Evolutionary conservation across 2,888 invertebrate species (phyloP).

Genomic region (Folsomia candida): DNA sequence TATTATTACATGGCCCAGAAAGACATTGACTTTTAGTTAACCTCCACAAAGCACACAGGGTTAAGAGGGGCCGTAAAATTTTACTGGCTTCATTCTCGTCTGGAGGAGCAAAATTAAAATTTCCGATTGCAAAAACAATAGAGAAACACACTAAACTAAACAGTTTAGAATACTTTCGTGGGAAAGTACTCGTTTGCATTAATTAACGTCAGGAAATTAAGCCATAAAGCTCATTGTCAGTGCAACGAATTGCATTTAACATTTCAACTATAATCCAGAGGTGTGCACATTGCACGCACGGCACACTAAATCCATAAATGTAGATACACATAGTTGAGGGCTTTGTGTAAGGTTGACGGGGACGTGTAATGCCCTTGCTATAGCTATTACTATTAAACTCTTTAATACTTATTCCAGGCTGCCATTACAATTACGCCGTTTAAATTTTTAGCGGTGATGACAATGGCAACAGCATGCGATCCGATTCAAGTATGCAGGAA

Average conservation of each 20-base stretch:
- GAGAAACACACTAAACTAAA: neutral
- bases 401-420: too few species aligned
- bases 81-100: too few species aligned
- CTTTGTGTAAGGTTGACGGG: neutral
- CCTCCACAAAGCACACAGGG: too few species aligned
- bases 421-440: neutral
- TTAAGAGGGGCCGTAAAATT: too few species aligned
- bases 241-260: neutral
- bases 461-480: neutral
- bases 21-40: too few species aligned
- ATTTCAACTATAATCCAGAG: neutral
- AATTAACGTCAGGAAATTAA: constrained; percentile 14
- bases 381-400: too few species aligned
- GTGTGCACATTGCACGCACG: neutral
- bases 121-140: neutral
- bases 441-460: too few species aligned
- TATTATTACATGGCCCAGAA: too few species aligned
- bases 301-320: neutral
- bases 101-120: too few species aligned
- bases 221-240: neutral
- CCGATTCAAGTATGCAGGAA: neutral
- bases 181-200: constrained; percentile 15
- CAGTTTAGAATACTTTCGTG: too few species aligned
- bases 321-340: neutral
- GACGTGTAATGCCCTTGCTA: neutral